Percentiles rank a stretch among this genome's conserved stretches.
These are phyloP conservation scores for Noctua janthe DNA, from an alignment of 2,888 invertebrate genomes.

Conservation along the genomic window DNA sequence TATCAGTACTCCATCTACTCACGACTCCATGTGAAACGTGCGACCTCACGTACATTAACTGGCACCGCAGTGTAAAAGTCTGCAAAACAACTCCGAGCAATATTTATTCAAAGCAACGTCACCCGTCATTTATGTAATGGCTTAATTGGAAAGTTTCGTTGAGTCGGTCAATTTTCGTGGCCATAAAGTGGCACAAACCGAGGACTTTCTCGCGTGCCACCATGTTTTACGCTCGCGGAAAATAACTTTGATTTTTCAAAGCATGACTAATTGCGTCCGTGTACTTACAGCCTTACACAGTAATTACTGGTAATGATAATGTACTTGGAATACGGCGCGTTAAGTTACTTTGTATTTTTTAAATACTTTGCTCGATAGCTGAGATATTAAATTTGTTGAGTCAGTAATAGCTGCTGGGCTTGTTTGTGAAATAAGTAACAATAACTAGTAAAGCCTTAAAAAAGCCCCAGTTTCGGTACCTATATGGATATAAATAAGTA, in stretches of 20 bases:
- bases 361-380: constrained; percentile 1
- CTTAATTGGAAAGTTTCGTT: constrained; percentile 88
- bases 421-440: background rate
- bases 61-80: constrained; percentile 53
- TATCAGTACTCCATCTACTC: constrained; percentile 5
- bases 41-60: constrained; percentile 42
- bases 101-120: constrained; percentile 78
- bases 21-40: background rate
- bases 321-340: constrained; percentile 55
- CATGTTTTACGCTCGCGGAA: constrained; percentile 75
- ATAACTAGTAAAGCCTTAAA: background rate
- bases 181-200: constrained; percentile 77
- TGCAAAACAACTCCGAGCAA: constrained; percentile 71
- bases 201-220: constrained; percentile 83
- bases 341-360: constrained; percentile 38
- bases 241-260: constrained; percentile 74
- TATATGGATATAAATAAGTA: background rate
- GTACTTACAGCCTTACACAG: constrained; percentile 59
- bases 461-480: background rate
- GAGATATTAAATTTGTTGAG: background rate
- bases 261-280: constrained; percentile 75
- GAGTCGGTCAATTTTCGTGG: constrained; percentile 80
- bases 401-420: background rate
- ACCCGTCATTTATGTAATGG: constrained; percentile 83
- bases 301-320: constrained; percentile 65